Conservation (phyloP, 2,888 invertebrate species). For the Spilosoma lubricipeda region DNA sequence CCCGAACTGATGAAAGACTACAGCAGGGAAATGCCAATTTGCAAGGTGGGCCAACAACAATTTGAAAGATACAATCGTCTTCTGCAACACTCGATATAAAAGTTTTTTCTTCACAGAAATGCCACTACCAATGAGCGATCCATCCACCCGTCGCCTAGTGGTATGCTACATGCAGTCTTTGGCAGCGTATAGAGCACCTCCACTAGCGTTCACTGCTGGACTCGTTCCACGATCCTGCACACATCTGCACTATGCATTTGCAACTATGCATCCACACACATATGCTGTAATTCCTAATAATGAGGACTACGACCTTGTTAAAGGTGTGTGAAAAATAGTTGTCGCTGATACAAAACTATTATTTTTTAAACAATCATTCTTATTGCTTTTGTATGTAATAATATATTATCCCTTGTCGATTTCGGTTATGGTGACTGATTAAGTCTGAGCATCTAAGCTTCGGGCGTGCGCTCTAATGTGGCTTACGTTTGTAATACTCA, state of each 20-base stretch:
- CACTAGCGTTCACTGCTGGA: constrained; percentile 88
- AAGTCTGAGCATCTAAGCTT: too few relatives aligned
- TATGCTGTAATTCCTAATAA: constrained; percentile 88
- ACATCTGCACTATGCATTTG: constrained; percentile 91
- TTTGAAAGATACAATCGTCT: background rate
- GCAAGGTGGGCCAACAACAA: constrained; percentile 63
- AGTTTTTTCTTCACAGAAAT: constrained; percentile 59
- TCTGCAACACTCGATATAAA: background rate
- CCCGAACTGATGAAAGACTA: constrained; percentile 72
- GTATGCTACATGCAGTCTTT: constrained; percentile 90
- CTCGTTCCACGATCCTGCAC: constrained; percentile 90
- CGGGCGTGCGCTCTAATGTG: too few relatives aligned
- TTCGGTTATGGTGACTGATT: too few relatives aligned
- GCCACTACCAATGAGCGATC: constrained; percentile 71
- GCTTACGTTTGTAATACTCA: too few relatives aligned
- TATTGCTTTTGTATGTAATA: too few relatives aligned
- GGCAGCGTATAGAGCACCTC: constrained; percentile 89
- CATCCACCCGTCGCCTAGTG: constrained; percentile 74
- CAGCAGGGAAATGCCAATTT: constrained; percentile 80
- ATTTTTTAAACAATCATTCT: too few relatives aligned
- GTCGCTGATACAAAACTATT: too few relatives aligned
- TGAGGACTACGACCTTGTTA: constrained; percentile 90
- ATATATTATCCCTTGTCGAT: too few relatives aligned
- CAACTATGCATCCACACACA: constrained; percentile 89
- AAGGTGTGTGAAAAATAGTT: constrained; percentile 81